Evolutionary conservation across 2,113 vertebrate species (phyloP).

Genomic region (Bufo gargarizans): DNA sequence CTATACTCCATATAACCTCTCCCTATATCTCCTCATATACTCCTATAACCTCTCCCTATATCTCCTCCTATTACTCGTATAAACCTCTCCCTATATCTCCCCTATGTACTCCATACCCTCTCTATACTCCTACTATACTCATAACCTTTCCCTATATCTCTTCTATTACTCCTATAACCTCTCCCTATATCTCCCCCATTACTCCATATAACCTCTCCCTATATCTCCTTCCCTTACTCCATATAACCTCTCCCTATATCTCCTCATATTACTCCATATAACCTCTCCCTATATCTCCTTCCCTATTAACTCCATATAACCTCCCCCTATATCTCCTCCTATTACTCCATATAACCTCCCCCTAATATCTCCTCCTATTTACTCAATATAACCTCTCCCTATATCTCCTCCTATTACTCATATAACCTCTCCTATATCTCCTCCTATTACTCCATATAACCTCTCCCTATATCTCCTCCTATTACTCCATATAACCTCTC

Average conservation of each 20-base stretch:
- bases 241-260: not conserved
- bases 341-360: not conserved
- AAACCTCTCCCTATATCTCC: not conserved
- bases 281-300: not conserved
- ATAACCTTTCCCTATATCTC: not conserved
- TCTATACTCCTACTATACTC: no score
- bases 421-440: not conserved
- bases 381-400: slow-evolving; percentile 1
- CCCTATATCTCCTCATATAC: not conserved
- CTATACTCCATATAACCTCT: not conserved
- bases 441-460: slow-evolving; percentile 10
- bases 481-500: slow-evolving; percentile 1
- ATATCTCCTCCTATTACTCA: not conserved
- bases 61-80: not conserved
- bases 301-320: not conserved
- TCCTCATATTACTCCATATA: not conserved
- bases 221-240: not conserved
- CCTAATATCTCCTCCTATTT: slow-evolving; percentile 19
- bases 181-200: not conserved
- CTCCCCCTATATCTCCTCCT: slow-evolving; percentile 7
- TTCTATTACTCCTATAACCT: not conserved
- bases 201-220: not conserved
- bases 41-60: not conserved
- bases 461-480: not conserved
- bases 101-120: slow-evolving; percentile 16